Evolutionary conservation across 1,140 invertebrate species (phyloP).

Genomic region (Eupristina koningsbergeri): DNA sequence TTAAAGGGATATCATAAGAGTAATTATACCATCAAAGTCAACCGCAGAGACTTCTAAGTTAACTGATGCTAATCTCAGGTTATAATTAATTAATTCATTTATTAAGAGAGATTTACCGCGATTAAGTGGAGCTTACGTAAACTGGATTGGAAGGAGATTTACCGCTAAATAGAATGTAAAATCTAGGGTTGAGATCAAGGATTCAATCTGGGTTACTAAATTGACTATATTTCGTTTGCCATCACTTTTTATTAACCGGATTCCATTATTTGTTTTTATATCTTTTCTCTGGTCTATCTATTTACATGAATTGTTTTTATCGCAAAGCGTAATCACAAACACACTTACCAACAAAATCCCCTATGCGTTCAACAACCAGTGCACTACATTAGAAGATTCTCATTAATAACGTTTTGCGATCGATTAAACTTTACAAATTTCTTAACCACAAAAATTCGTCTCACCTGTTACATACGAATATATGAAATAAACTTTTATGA

Average conservation of each 20-base stretch:
- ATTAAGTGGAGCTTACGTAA: constrained; percentile 22
- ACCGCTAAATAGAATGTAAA: constrained; percentile 13
- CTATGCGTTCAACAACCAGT: constrained; percentile 21
- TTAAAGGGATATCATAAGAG: constrained; percentile 1
- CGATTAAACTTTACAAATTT: constrained; percentile 14
- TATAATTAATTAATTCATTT: constrained; percentile 61
- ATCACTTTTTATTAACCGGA: constrained; percentile 45
- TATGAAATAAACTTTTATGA: constrained; percentile 27
- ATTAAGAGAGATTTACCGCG: constrained; percentile 25
- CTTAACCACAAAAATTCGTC: not conserved
- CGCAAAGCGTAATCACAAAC: constrained; percentile 20
- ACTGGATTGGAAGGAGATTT: constrained; percentile 24
- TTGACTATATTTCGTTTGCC: constrained; percentile 9
- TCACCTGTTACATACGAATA: constrained; percentile 6
- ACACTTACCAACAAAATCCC: constrained; percentile 7
- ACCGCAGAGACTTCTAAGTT: constrained; percentile 24
- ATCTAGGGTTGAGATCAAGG: constrained; percentile 8
- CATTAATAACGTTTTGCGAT: constrained; percentile 5
- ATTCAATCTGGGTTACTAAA: constrained; percentile 15
- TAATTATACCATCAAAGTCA: constrained; percentile 18
- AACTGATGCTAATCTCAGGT: constrained; percentile 45
- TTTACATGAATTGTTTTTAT: constrained; percentile 44
- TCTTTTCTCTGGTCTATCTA: constrained; percentile 38
- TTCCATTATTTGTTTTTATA: constrained; percentile 45
- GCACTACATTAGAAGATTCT: constrained; percentile 19